Evolutionary conservation across 2,888 invertebrate genomes (phyloP), one percentile per base, ranked within the genome.

Genomic region (Polymixis flavicincta): DNA sequence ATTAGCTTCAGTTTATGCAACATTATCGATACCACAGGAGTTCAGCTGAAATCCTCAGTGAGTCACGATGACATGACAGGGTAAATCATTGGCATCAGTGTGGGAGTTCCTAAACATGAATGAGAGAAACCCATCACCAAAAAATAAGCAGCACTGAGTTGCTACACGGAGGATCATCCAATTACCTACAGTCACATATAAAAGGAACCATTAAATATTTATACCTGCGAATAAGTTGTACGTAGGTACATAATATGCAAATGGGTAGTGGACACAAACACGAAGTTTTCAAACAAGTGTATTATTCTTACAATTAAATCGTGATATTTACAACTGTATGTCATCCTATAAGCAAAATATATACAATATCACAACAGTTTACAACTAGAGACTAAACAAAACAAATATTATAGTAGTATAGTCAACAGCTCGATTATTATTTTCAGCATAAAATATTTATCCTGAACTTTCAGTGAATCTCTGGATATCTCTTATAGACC

Each of bases 161-260:
- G 85, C 73, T 87, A 85, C 83, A 72, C 69, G 42, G 65, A 69
- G 74, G 83, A 77, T 86, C 82, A 80, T 17, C 71, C 63, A 86
- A 85, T 85, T 88, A 87, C 32, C 55, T 14, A 28, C 37, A 73
- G 52, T 81, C 74, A 57, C 61, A 48, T 84, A 85, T 85, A 84
- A 88, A 88, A 76, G 78, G 82, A 87, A 81, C 80, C 82, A 89
- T 89, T 90, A 87, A 91, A 84, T 90, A 92, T 92, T 87, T 90
- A 92, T 55, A 25, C n/a, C 11, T 90, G 68, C 64, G 76, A 79
- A 77, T 72, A 76, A 83, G 70, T 86, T 80, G 52, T 76, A 72
- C 69, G 69, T 69, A n/a, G n/a, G n/a, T n/a, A 80, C 52, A 32
- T 65, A 76, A 76, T 65, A 88, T 85, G 82, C 67, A 73, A 87